Percentiles rank a stretch among this genome's conserved stretches.
These are phyloP conservation scores for Pagrus major DNA, from an alignment of 2,113 vertebrate genomes.

Conservation along the genomic window DNA sequence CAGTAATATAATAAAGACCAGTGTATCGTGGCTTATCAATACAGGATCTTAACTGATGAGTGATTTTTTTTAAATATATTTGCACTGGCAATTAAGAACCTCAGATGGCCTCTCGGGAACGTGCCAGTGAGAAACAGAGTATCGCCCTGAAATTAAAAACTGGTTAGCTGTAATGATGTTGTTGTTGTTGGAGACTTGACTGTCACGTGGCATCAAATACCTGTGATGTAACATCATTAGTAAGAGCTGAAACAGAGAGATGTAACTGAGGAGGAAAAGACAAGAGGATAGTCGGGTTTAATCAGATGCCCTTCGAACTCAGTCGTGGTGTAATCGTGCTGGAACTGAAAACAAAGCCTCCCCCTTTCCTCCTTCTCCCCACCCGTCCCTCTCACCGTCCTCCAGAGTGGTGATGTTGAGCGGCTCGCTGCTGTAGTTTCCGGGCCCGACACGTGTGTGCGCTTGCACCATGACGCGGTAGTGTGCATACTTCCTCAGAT, in stretches of 20 bases:
- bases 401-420: conserved; percentile 87
- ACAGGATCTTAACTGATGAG: conserved; percentile 25
- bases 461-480: conserved; percentile 82
- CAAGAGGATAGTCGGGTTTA: conserved; percentile 45
- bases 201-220: conserved; percentile 30
- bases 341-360: conserved; percentile 36
- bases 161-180: conserved; percentile 37
- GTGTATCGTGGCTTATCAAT: neutral
- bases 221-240: conserved; percentile 68
- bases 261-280: conserved; percentile 42
- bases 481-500: conserved; percentile 83
- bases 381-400: conserved; percentile 79
- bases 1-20: conserved; percentile 43
- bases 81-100: conserved; percentile 10
- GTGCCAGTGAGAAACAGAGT: neutral
- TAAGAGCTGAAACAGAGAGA: conserved; percentile 50
- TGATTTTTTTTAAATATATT: conserved; percentile 14
- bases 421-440: conserved; percentile 85
- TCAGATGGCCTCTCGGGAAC: neutral
- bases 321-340: conserved; percentile 26
- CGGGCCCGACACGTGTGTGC: conserved; percentile 79
- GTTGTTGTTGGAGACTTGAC: neutral
- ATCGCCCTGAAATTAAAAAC: conserved; percentile 53
- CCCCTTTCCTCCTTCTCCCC: neutral
- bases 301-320: conserved; percentile 43